Base-by-base conservation (phyloP, 2,888 invertebrate species). In the Protophormia terraenovae region DNA sequence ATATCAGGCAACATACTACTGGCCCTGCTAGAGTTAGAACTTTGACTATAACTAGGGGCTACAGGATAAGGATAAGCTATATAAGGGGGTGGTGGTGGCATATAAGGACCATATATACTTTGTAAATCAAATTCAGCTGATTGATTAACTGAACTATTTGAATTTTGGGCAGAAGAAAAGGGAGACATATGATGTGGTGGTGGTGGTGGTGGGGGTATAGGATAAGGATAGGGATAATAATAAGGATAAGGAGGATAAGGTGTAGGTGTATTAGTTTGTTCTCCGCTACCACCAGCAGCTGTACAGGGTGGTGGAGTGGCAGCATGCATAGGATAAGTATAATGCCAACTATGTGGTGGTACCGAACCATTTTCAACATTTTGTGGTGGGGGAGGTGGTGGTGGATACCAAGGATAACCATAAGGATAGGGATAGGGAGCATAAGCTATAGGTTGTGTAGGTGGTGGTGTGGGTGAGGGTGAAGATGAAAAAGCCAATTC, bases 1-100 rank as follows among this genome's bases (percentile, higher is more conserved):
- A 92, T 93, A 83, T 91, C 91, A 38, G 92, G 92, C 12, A 91
- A 83, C 0, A 91, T 89, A 66, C 91, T 91, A 71, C 91, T 90
- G n/a, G 90, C 89, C 22, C 89, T 89, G 86, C 89, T 91, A 32
- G 89, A 88, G 3, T 83, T 81, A 19, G 90, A 89, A 50, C 89
- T 88, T 82, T 89, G 90, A 77, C 88, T 90, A 38, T 88, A 89
- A 77, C 88, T 90, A 3, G 90, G 89, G 3, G 88, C 88, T 32
- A 89, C 89, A 12, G 89, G 89, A 84, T 90, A 90, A 7, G 88
- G 86, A 86, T 88, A 88, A 2, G 89, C 86, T 77, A 88, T 47
- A 73, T 86, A 86, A 5, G 86, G 85, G 6, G 71, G 83, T 47
- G 83, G 89, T 7, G 88, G 88, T 1, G 89, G 88, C 77, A 88